phyloP scores from a whole-genome alignment of 2,113 vertebrate genomes.

The Oncorhynchus nerka region DNA sequence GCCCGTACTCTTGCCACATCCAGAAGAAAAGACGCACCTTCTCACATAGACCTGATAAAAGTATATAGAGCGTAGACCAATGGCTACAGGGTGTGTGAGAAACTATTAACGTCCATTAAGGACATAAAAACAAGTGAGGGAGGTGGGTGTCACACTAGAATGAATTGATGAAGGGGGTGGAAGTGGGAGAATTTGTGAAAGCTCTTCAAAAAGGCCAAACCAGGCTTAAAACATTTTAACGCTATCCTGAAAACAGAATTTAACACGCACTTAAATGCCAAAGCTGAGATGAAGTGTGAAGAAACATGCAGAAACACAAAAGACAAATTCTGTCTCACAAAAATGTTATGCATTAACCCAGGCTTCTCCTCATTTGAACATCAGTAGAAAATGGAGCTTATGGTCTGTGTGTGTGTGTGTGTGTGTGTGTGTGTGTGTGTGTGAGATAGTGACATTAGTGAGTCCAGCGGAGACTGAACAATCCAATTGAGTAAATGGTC shows the following conservation, averaged over 20 bases:
- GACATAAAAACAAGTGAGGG: slow-evolving; percentile 47
- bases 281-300: slow-evolving; percentile 34
- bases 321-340: neutral
- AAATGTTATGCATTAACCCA: neutral
- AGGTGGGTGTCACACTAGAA: slow-evolving; percentile 59
- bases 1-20: slow-evolving; percentile 38
- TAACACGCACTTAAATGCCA: slow-evolving; percentile 47
- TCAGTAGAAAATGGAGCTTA: neutral
- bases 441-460: neutral
- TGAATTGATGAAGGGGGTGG: slow-evolving; percentile 45
- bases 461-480: neutral
- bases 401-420: neutral
- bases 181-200: slow-evolving; percentile 16
- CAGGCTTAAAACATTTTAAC: slow-evolving; percentile 61
- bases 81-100: slow-evolving; percentile 38
- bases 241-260: slow-evolving; percentile 46
- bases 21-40: slow-evolving; percentile 17
- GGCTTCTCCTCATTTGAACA: neutral
- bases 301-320: slow-evolving; percentile 17
- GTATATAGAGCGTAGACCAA: slow-evolving; percentile 60
- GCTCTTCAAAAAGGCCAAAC: slow-evolving; percentile 47
- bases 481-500: no score
- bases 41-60: slow-evolving; percentile 55
- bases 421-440: neutral
- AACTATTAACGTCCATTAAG: slow-evolving; percentile 61